Evolutionary conservation across 2,113 vertebrate species (phyloP).

Genomic region (Rallus limicola): DNA sequence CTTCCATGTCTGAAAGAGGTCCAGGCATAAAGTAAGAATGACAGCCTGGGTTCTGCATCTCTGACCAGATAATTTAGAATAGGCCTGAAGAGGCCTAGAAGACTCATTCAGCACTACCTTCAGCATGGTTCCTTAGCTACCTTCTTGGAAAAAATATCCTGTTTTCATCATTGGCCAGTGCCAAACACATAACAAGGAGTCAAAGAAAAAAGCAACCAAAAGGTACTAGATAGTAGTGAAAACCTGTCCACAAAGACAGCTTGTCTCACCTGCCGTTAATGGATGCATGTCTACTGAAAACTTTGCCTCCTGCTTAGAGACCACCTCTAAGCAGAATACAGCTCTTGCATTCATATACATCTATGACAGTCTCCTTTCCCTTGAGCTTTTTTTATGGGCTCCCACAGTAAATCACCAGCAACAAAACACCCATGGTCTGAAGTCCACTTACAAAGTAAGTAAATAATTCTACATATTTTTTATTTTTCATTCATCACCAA

Average conservation of each 20-base stretch:
- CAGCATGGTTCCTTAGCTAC: not conserved
- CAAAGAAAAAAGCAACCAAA: not conserved
- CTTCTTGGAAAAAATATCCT: not conserved
- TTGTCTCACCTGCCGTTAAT: not conserved
- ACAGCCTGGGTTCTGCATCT: not conserved
- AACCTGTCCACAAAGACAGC: not conserved
- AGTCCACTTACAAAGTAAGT: not conserved
- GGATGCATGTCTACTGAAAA: not conserved
- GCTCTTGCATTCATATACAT: not conserved
- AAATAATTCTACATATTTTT: not conserved
- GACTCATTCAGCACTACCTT: not conserved
- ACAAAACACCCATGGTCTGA: not conserved
- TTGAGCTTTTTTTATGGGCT: not conserved
- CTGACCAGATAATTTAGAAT: not conserved
- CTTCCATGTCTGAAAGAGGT: not conserved
- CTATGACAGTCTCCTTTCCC: not conserved
- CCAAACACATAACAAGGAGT: not conserved
- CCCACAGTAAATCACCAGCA: not conserved
- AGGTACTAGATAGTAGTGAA: not conserved
- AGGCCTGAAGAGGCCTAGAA: not conserved
- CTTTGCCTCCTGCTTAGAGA: not conserved
- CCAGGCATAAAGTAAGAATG: not conserved
- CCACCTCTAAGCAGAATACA: not conserved
- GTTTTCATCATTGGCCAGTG: not conserved
- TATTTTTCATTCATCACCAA: not conserved